Conservation (phyloP, 2,888 invertebrate genomes). For the Catocala nupta region DNA sequence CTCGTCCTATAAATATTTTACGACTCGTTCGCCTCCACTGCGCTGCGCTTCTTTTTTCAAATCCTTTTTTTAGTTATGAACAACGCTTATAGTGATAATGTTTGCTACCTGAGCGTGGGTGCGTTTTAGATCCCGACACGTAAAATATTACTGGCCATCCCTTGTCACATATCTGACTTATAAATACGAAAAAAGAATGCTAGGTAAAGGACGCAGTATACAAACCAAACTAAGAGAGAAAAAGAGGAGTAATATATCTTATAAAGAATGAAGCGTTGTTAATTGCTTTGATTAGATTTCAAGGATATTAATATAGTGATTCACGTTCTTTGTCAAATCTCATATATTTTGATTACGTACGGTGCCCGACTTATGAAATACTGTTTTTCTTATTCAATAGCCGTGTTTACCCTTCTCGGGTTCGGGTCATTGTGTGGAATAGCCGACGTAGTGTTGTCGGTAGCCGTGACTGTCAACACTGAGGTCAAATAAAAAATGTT, state of each 20-base stretch:
- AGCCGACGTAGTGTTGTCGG: conserved; percentile 70
- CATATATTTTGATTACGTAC: conserved; percentile 83
- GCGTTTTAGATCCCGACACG: conserved; percentile 73
- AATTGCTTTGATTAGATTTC: conserved; percentile 86
- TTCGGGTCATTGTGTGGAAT: conserved; percentile 74
- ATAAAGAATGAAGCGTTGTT: conserved; percentile 74
- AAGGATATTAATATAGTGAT: conserved; percentile 86
- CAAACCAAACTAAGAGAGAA: conserved; percentile 43
- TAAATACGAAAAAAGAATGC: conserved; percentile 60
- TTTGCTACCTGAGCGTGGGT: conserved; percentile 85
- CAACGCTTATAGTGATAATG: conserved; percentile 83
- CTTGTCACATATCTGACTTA: conserved; percentile 81
- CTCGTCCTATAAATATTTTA: conserved; percentile 14
- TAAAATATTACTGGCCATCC: conserved; percentile 84
- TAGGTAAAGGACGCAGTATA: conserved; percentile 59
- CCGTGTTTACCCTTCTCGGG: conserved; percentile 80
- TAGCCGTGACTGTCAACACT: conserved; percentile 79
- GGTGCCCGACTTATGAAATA: conserved; percentile 70
- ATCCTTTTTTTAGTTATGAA: conserved; percentile 75
- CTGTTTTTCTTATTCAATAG: conserved; percentile 72
- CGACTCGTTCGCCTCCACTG: conserved; percentile 52
- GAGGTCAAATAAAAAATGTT: conserved; percentile 69
- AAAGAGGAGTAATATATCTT: conserved; percentile 48
- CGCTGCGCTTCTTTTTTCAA: conserved; percentile 45
- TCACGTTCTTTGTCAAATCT: conserved; percentile 80